phyloP scores from a whole-genome alignment of 2,888 invertebrate genomes.

The Parochlus steinenii region DNA sequence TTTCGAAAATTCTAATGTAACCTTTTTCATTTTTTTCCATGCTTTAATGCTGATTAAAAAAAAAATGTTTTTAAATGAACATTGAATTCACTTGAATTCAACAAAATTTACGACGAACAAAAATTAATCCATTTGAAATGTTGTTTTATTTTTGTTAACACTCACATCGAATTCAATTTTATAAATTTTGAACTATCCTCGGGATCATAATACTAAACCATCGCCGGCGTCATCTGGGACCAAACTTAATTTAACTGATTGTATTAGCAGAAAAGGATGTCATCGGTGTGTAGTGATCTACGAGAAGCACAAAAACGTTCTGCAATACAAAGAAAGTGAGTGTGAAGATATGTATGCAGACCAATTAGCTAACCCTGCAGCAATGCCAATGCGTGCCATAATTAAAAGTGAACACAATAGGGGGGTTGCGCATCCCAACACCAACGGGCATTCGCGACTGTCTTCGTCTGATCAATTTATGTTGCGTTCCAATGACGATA shows the following conservation, averaged over 20 bases:
- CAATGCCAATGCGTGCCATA: conserved; percentile 34
- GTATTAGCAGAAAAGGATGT: conserved; percentile 66
- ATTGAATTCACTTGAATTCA: too few relatives aligned
- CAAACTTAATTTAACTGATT: conserved; percentile 7
- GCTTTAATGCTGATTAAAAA: too few relatives aligned
- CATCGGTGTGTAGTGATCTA: conserved; percentile 91
- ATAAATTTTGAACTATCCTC: too few relatives aligned
- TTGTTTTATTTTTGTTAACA: neutral
- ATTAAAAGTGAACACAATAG: conserved; percentile 31
- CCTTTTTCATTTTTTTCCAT: too few relatives aligned
- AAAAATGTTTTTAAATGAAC: too few relatives aligned
- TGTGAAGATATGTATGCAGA: conserved; percentile 37
- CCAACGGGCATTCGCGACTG: conserved; percentile 34
- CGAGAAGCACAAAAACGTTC: conserved; percentile 84
- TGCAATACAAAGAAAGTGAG: conserved; percentile 97
- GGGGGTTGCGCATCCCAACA: conserved; percentile 35
- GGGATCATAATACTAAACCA: too few relatives aligned
- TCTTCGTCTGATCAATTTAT: conserved; percentile 34
- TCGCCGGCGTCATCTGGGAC: conserved; percentile 10
- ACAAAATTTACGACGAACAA: conserved; percentile 1
- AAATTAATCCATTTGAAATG: conserved; percentile 1
- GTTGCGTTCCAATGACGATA: conserved; percentile 34
- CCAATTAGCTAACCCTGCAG: conserved; percentile 34
- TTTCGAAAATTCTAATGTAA: too few relatives aligned
- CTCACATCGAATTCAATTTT: neutral